A percentile compares a stretch with the other conserved stretches of the same genome.
phyloP scores from a whole-genome alignment of 2,888 invertebrate species.

The Drosophila robusta region DNA sequence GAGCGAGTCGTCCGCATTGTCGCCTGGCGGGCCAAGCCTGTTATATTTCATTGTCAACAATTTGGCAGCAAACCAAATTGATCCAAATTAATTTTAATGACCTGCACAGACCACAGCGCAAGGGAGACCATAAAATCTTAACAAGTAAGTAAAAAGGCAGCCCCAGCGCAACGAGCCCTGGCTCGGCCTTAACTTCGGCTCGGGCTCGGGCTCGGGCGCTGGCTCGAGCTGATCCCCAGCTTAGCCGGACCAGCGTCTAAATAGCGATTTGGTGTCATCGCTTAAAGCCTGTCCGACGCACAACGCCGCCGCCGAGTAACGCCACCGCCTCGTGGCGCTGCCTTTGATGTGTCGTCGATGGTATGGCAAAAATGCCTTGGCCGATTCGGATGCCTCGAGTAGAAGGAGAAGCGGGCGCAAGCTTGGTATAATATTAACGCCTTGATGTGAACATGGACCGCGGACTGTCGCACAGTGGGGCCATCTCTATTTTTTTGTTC shows the following conservation, averaged over 20 bases:
- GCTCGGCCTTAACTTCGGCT: neutral
- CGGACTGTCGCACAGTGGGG: neutral
- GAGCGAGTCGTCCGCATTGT: slow-evolving; percentile 11
- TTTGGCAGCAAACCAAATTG: slow-evolving; percentile 84
- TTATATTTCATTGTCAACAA: slow-evolving; percentile 83
- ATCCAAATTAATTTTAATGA: slow-evolving; percentile 85
- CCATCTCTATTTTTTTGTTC: neutral
- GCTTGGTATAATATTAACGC: slow-evolving; percentile 71
- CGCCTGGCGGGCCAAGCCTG: slow-evolving; percentile 42
- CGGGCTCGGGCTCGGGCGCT: neutral
- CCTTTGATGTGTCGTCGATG: slow-evolving; percentile 72
- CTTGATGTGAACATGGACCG: slow-evolving; percentile 49
- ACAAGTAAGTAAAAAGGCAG: slow-evolving; percentile 56
- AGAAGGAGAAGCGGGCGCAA: slow-evolving; percentile 45
- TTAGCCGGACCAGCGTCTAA: slow-evolving; percentile 74
- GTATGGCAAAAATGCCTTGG: slow-evolving; percentile 73
- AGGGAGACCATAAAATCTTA: slow-evolving; percentile 62
- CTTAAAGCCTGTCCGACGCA: slow-evolving; percentile 84
- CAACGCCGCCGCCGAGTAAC: slow-evolving; percentile 69
- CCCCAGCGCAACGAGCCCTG: slow-evolving; percentile 14
- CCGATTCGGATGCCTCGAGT: slow-evolving; percentile 26
- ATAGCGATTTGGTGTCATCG: slow-evolving; percentile 85
- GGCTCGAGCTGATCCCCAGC: neutral
- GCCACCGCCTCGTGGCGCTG: slow-evolving; percentile 75
- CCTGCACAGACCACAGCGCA: slow-evolving; percentile 67